A percentile compares a stretch with the other conserved stretches of the same genome.
Conservation (phyloP, 2,888 invertebrate genomes). For the Ophioninae sp. region DNA sequence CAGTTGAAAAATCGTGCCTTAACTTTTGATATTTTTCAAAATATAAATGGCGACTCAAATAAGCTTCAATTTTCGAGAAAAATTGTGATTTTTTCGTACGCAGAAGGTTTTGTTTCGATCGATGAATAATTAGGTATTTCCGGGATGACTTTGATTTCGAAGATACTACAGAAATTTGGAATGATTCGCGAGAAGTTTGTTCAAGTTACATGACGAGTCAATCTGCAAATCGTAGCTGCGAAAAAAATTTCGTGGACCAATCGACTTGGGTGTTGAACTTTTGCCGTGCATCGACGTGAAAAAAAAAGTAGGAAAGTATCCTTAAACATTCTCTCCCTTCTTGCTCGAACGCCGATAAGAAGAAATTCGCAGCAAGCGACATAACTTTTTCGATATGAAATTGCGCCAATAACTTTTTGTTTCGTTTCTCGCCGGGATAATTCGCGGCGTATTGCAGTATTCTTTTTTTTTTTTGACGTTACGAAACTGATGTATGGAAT, state of each 20-base stretch:
- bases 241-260: neutral
- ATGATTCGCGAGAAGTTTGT: neutral
- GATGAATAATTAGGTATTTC: neutral
- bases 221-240: neutral
- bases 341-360: neutral
- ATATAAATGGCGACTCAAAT: neutral
- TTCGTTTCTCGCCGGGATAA: neutral
- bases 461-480: neutral
- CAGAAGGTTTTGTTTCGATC: neutral
- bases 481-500: slow-evolving; percentile 14
- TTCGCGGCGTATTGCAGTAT: neutral
- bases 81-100: neutral
- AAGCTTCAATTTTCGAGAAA: neutral
- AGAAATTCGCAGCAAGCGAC: neutral
- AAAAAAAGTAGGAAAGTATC: neutral
- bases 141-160: neutral
- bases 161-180: neutral
- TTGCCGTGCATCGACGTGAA: neutral
- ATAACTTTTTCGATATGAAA: neutral
- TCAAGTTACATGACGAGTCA: neutral
- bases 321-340: neutral
- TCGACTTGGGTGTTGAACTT: neutral
- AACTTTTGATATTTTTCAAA: no score
- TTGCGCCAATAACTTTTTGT: neutral
- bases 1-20: no score